Base-by-base conservation (phyloP, 2,113 vertebrate genomes). In the Corvus moneduloides region DNA sequence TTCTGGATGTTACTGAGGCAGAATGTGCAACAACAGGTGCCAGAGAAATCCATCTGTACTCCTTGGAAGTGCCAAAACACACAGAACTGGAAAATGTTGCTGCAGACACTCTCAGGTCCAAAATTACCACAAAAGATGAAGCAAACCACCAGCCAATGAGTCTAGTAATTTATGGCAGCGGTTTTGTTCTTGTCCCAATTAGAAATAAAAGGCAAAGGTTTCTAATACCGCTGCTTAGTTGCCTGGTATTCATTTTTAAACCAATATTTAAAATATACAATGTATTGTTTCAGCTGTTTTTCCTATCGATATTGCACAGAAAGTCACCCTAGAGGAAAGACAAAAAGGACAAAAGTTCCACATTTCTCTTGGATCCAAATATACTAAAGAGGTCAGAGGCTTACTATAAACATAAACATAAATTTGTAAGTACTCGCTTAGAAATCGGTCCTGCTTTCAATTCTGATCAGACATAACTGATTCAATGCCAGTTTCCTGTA, bases 11-110 rank as follows among this genome's bases (percentile, higher is more conserved):
- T 87, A 58, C 71, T 24, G 68, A 95, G 55, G 79, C 92, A 95
- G 85, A 96, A 85, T 26, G 48, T 43, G 13, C 63, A 96, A 93
- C 91, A 90, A 95, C 93, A 96, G 89, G 81, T 96, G 93, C 94
- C 95, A 96, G 87, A 91, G 84, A 93, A 96, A 93, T 94, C 95
- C 91, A 96, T 96, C 95, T 96, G 95, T 67, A 84, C 75, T 84
- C 94, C 68, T 71, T 86, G 55, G 30, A 66, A 92, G 48, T 74
- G 94, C 95, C 96, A 96, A 95, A 88, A 90, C 72, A 94, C 63
- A 91, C 79, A 86, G 55, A 85, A 80, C 52, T 93, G 84, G 84
- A 94, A 93, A 96, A 93, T n/a, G 80, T 90, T 89, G 85, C 75
- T 69, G 56, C 71, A 96, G 84, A 94, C 33, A 11, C 32, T 62